Percentiles rank a stretch among this genome's conserved stretches.
These are phyloP conservation scores for Podarcis muralis DNA, from an alignment of 2,113 vertebrate genomes.

Conservation along the genomic window DNA sequence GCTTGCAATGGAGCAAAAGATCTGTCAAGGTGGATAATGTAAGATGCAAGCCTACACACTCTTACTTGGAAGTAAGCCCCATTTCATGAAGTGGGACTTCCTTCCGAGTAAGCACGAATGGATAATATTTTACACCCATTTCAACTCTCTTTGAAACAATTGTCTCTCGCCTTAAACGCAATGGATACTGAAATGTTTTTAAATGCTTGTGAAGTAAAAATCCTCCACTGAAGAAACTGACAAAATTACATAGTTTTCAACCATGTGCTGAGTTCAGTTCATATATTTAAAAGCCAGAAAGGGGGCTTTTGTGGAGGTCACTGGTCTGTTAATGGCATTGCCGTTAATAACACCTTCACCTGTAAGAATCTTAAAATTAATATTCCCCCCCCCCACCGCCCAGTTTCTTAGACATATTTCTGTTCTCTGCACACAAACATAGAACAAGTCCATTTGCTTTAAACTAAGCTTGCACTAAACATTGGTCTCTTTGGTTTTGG, in stretches of 20 bases:
- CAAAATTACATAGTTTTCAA: not conserved
- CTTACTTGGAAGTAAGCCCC: not conserved
- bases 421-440: not conserved
- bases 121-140: not conserved
- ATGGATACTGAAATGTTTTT: not conserved
- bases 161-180: not conserved
- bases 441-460: not conserved
- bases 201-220: conserved; percentile 22
- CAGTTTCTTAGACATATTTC: not conserved
- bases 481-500: not conserved
- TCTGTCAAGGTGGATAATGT: not conserved
- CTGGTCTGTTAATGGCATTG: not conserved
- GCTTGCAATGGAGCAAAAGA: not conserved
- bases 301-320: not conserved
- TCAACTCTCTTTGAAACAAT: not conserved
- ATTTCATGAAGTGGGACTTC: not conserved
- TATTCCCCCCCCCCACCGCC: too few relatives aligned
- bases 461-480: not conserved
- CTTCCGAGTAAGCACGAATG: not conserved
- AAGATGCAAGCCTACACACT: not conserved
- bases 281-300: conserved; percentile 1
- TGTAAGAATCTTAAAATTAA: not conserved
- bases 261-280: not conserved
- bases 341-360: not conserved
- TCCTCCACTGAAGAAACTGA: not conserved